Conservation (phyloP, 1,140 invertebrate species). For the Chrysopa pallens region DNA sequence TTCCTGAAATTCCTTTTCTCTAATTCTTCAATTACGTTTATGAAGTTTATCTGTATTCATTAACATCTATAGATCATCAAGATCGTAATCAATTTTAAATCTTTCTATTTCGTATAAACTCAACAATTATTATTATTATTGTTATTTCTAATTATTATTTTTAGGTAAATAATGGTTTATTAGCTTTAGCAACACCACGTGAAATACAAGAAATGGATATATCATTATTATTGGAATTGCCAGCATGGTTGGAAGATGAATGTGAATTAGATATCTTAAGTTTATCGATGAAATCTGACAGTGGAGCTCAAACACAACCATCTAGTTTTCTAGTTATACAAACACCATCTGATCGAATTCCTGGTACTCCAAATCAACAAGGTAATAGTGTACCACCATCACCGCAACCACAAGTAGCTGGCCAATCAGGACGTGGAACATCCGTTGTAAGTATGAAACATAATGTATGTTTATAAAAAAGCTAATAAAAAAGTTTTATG, state of each 20-base stretch:
- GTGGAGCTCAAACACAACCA: conserved; percentile 46
- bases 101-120: no score
- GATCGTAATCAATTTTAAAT: no score
- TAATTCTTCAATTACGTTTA: no score
- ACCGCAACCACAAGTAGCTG: conserved; percentile 44
- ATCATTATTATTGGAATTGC: conserved; percentile 69
- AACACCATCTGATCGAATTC: conserved; percentile 52
- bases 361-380: conserved; percentile 21
- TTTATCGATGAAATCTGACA: conserved; percentile 33
- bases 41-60: no score
- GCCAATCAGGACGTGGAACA: conserved; percentile 70
- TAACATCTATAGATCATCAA: no score
- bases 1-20: conserved; percentile 2
- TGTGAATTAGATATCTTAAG: conserved; percentile 89
- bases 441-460: conserved; percentile 54
- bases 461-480: not conserved
- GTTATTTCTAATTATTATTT: conserved; percentile 6
- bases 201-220: conserved; percentile 98
- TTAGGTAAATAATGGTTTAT: conserved; percentile 59
- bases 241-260: conserved; percentile 85
- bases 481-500: not conserved
- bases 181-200: conserved; percentile 84
- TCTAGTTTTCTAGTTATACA: conserved; percentile 86
- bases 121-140: no score
- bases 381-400: conserved; percentile 26